These are phyloP conservation scores for Rhagonycha lutea DNA, from an alignment of 2,888 invertebrate genomes.

Conservation along the genomic window DNA sequence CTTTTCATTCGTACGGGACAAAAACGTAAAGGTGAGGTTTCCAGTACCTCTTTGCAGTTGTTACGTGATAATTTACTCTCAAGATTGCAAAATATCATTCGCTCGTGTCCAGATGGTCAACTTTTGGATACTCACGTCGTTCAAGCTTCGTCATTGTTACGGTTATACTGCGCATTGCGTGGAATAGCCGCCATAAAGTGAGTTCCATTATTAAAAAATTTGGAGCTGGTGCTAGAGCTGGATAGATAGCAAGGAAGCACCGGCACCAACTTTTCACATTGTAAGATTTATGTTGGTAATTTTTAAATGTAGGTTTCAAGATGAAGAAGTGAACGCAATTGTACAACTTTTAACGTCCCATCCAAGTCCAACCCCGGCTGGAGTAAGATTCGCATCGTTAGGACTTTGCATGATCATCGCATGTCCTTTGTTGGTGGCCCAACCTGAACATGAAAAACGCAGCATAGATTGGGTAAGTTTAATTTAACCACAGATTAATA, in stretches of 20 bases:
- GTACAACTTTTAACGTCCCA: constrained; percentile 86
- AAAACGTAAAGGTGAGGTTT: constrained; percentile 77
- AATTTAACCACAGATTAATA: not conserved
- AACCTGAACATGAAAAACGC: constrained; percentile 78
- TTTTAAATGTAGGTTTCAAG: constrained; percentile 70
- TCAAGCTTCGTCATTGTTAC: constrained; percentile 85
- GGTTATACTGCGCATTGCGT: constrained; percentile 89
- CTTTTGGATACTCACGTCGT: constrained; percentile 72
- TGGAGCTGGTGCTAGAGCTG: no score
- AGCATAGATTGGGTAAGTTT: constrained; percentile 80
- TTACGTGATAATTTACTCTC: constrained; percentile 78
- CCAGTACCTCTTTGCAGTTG: constrained; percentile 68
- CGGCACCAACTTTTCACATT: not conserved
- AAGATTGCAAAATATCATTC: constrained; percentile 68
- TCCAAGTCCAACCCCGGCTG: constrained; percentile 88
- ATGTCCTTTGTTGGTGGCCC: constrained; percentile 79
- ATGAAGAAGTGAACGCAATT: constrained; percentile 86
- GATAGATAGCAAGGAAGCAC: no score
- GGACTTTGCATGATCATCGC: constrained; percentile 94
- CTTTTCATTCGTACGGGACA: constrained; percentile 87
- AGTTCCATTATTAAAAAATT: constrained; percentile 33
- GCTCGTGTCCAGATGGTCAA: constrained; percentile 64
- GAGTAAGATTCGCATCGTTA: constrained; percentile 89
- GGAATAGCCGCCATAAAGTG: constrained; percentile 92
- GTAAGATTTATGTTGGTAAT: not conserved